A percentile compares a stretch with the other conserved stretches of the same genome.
Evolutionary conservation across 2,888 invertebrate species (phyloP).

Genomic region (Cryptus viduatorius): DNA sequence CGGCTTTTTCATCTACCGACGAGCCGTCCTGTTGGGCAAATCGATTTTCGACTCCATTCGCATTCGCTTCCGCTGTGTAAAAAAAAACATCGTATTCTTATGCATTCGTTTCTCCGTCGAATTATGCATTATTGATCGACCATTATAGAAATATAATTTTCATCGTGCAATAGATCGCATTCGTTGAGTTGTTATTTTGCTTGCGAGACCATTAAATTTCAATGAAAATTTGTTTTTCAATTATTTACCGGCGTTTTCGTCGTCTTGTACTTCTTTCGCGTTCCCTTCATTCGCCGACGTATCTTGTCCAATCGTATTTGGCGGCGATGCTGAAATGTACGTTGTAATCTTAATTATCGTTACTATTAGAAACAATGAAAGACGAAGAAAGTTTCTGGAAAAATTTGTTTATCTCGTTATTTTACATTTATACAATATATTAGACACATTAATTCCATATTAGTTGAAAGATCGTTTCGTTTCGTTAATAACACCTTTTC

Average conservation of each 20-base stretch:
- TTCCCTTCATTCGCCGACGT: constrained; percentile 37
- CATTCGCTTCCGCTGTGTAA: constrained; percentile 9
- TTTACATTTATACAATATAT: constrained; percentile 15
- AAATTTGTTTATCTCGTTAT: constrained; percentile 15
- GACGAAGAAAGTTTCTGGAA: neutral
- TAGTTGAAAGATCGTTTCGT: neutral
- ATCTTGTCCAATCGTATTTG: constrained; percentile 31
- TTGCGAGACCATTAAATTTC: no score
- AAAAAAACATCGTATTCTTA: constrained; percentile 1
- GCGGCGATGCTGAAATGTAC: constrained; percentile 52
- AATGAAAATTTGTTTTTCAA: neutral
- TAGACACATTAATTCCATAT: constrained; percentile 7
- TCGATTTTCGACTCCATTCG: constrained; percentile 37
- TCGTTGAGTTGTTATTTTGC: neutral
- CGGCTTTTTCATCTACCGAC: constrained; percentile 20
- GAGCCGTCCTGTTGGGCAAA: constrained; percentile 41
- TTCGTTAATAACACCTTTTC: constrained; percentile 9
- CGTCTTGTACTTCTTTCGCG: constrained; percentile 37
- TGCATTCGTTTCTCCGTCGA: neutral
- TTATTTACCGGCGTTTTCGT: constrained; percentile 56
- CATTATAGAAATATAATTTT: neutral
- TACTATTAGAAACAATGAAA: neutral
- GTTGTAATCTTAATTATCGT: neutral
- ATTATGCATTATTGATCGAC: neutral
- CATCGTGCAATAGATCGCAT: neutral